Evolutionary conservation across 2,113 vertebrate genomes (phyloP), one percentile per base, ranked within the genome.

Genomic region (Bubo blakistoni): DNA sequence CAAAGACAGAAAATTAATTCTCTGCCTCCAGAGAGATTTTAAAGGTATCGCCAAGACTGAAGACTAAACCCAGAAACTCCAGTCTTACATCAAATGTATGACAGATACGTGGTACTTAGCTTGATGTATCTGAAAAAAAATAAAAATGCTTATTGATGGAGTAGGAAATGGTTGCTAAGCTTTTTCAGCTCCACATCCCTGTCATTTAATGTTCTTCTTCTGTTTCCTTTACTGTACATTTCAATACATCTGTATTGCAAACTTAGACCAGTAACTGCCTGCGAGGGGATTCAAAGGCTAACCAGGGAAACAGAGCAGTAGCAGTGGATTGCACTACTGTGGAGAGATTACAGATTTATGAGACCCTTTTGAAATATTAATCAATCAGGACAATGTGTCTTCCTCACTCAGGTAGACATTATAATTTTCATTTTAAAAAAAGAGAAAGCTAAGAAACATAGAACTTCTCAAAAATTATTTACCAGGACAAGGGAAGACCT

Each of bases 301-400:
- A 1, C 20, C 47, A 79, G n/a, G 63, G 32, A 61, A 92, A 63
- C 22, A 59, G 59, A 81, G 47, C 55, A 74, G 12, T 32, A 51
- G 44, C 46, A 61, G 76, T 22, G 55, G 81, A 66, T 66, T 77
- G 62, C 52, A 25, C 55, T 57, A 4, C 7, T 2, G 32, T 84
- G 77, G 38, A 55, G 55, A 90, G 51, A 91, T 86, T 82, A 90
- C 36, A 94, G 88, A 86, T 93, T 94, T 88, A 93, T 86, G 81
- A 95, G 16, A 62, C 3, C 8, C 18, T 80, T 88, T 19, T 92
- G 55, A 94, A 96, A 88, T 93, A 93, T 92, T 92, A 73, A 96
- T 80, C 49, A 72, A 5, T 77, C 80, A 62, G 32, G 72, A 73
- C 72, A 74, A 71, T 78, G n/a, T 62, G 63, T 92, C 34, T 67